A percentile compares a stretch with the other conserved stretches of the same genome.
Conservation (phyloP, 2,797 vertebrate genomes). For the Anguilla megastoma region DNA sequence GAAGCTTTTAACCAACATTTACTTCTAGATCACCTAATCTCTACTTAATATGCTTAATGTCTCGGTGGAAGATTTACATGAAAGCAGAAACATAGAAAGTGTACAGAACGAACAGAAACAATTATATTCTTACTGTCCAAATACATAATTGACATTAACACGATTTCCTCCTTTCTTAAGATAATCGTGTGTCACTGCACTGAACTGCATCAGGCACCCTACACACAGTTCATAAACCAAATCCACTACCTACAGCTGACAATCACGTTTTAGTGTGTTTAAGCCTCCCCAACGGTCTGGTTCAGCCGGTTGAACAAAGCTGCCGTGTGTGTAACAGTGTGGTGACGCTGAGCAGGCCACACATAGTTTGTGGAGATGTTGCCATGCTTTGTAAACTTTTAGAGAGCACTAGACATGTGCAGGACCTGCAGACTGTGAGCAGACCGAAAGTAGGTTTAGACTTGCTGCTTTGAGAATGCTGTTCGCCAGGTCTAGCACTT, state of each 20-base stretch:
- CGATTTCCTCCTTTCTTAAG: too few species aligned
- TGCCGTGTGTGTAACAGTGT: background rate
- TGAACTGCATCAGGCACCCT: too few species aligned
- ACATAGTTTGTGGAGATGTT: background rate
- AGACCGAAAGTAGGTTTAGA: too few species aligned
- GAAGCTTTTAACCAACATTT: too few species aligned
- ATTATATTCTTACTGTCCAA: background rate
- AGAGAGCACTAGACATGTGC: background rate
- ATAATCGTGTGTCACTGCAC: too few species aligned
- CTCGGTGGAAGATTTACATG: background rate
- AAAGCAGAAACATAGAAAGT: background rate
- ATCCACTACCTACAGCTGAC: background rate
- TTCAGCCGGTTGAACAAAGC: background rate
- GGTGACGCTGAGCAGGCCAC: background rate
- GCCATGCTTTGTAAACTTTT: background rate
- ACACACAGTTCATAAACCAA: too few species aligned
- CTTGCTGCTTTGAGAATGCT: background rate
- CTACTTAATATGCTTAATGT: too few species aligned
- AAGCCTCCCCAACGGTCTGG: too few species aligned
- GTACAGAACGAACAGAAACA: background rate
- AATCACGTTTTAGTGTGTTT: background rate
- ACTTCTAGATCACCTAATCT: too few species aligned
- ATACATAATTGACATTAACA: background rate
- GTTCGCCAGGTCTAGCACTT: background rate
- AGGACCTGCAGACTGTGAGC: too few species aligned